phyloP scores from a whole-genome alignment of 2,113 vertebrate species.

The Pagrus major region DNA sequence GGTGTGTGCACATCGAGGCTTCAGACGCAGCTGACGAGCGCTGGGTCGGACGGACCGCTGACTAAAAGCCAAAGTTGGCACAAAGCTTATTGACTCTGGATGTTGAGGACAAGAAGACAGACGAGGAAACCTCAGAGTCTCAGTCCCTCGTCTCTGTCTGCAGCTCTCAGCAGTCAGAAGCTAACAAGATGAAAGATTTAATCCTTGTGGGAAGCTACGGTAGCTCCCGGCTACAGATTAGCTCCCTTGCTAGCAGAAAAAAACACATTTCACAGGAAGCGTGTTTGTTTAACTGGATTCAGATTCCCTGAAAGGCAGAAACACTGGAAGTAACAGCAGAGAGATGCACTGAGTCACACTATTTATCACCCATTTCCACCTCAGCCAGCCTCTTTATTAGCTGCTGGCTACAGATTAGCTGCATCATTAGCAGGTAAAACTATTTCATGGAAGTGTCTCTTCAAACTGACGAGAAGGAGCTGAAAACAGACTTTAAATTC shows the following conservation, averaged over 20 bases:
- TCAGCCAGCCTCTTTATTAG: background rate
- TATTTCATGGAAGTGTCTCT: background rate
- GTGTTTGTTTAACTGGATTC: slow-evolving; percentile 22
- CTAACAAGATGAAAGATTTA: slow-evolving; percentile 29
- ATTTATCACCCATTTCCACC: background rate
- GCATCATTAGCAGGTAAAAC: slow-evolving; percentile 9
- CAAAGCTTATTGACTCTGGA: background rate
- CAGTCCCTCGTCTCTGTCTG: background rate
- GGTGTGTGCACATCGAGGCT: background rate
- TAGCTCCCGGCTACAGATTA: slow-evolving; percentile 49
- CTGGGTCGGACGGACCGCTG: background rate
- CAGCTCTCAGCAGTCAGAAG: slow-evolving; percentile 5
- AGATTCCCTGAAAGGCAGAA: slow-evolving; percentile 9
- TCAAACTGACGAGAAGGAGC: background rate
- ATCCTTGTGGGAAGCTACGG: slow-evolving; percentile 46
- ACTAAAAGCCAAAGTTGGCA: slow-evolving; percentile 1
- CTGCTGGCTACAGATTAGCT: slow-evolving; percentile 36
- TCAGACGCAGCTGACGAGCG: background rate
- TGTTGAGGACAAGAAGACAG: background rate
- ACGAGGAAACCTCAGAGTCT: no score
- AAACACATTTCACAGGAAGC: slow-evolving; percentile 20
- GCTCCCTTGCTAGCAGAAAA: slow-evolving; percentile 29
- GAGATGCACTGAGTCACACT: background rate
- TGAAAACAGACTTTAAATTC: slow-evolving; percentile 5
- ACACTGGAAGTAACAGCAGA: background rate